These are phyloP conservation scores for Tridacna gigas DNA, from an alignment of 2,888 invertebrate genomes.

Conservation along the genomic window DNA sequence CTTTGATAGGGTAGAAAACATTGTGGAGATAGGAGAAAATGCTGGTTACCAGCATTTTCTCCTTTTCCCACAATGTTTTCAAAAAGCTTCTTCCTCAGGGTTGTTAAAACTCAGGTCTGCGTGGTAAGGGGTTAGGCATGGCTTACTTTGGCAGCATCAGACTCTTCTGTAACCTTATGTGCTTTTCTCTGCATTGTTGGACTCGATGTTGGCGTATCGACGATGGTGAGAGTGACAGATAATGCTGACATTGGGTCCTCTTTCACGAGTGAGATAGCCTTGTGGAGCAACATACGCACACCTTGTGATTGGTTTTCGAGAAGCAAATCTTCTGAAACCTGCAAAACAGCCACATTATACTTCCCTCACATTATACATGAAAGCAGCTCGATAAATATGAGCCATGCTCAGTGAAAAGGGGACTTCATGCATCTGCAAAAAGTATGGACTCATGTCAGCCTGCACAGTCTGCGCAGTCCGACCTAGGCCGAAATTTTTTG, in stretches of 20 bases:
- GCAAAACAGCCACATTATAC: conserved; percentile 45
- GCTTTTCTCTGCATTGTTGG: conserved; percentile 71
- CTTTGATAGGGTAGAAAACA: too few species aligned
- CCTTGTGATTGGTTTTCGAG: conserved; percentile 91
- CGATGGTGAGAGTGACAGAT: conserved; percentile 68
- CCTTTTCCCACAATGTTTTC: conserved; percentile 15
- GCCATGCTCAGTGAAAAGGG: too few species aligned
- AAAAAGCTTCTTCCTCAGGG: neutral
- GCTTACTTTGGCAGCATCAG: conserved; percentile 63
- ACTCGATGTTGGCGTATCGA: conserved; percentile 76
- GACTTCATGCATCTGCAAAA: too few species aligned
- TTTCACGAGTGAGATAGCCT: conserved; percentile 92
- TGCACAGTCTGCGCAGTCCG: too few species aligned
- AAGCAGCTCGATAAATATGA: too few species aligned
- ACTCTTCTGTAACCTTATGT: conserved; percentile 53
- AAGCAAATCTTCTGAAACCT: conserved; percentile 92
- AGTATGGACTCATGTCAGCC: too few species aligned
- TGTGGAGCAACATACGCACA: conserved; percentile 92
- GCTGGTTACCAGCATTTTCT: conserved; percentile 2
- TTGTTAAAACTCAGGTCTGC: neutral
- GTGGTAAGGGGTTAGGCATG: neutral
- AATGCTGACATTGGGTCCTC: conserved; percentile 89
- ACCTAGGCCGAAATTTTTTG: too few species aligned
- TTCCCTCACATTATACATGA: too few species aligned
- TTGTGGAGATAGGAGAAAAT: too few species aligned